phyloP scores from a whole-genome alignment of 1,140 invertebrate species.

The Andricus grossulariae region DNA sequence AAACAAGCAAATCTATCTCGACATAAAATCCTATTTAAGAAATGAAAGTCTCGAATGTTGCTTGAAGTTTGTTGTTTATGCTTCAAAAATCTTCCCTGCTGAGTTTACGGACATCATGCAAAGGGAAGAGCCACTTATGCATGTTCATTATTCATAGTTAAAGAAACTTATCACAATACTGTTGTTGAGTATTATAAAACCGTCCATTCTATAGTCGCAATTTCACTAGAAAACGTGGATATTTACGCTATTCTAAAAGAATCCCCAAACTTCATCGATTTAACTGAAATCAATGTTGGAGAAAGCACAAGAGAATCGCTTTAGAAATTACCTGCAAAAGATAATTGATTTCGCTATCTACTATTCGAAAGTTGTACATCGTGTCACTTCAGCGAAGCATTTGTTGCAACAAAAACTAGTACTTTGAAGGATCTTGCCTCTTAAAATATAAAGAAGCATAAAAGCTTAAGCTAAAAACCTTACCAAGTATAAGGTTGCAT shows the following conservation, averaged over 20 bases:
- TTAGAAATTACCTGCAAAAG: background rate
- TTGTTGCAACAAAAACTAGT: too few relatives aligned
- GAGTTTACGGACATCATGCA: constrained; percentile 1
- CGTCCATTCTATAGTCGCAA: background rate
- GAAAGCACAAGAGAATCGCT: background rate
- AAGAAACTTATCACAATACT: background rate
- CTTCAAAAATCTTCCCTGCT: background rate
- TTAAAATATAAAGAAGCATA: background rate
- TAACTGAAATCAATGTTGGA: background rate
- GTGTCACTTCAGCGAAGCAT: too few relatives aligned
- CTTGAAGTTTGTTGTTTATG: background rate
- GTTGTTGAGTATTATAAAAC: background rate
- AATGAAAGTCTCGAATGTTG: background rate
- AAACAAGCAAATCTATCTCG: background rate
- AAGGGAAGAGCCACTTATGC: constrained; percentile 10
- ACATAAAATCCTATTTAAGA: background rate
- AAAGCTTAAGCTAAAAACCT: background rate
- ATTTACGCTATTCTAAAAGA: background rate
- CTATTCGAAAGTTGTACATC: too few relatives aligned
- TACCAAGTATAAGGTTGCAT: constrained; percentile 9
- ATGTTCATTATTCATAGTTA: background rate
- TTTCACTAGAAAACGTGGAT: background rate
- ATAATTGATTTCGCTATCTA: too few relatives aligned
- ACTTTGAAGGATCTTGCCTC: too few relatives aligned
- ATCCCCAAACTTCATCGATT: background rate